phyloP scores from a whole-genome alignment of 2,888 invertebrate species.

The Ctenicera cuprea region DNA sequence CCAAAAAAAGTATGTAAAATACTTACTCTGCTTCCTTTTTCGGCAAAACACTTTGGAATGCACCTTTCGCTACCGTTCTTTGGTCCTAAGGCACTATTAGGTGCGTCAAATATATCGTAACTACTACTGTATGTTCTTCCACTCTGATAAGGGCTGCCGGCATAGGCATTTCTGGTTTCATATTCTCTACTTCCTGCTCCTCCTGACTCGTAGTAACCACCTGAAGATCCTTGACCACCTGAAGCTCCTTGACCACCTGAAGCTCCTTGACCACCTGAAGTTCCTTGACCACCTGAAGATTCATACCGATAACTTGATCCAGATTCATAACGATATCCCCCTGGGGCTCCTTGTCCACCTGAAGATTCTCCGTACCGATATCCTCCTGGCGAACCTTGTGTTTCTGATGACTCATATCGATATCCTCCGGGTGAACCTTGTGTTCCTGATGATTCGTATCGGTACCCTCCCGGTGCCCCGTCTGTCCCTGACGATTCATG shows the following conservation, averaged over 20 bases:
- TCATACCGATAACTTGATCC: neutral
- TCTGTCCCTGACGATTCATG: conserved; percentile 3
- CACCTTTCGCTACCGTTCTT: conserved; percentile 80
- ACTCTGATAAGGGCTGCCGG: conserved; percentile 65
- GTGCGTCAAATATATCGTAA: conserved; percentile 73
- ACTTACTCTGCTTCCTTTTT: conserved; percentile 86
- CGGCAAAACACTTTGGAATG: conserved; percentile 90
- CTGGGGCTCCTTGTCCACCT: neutral
- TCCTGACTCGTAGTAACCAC: conserved; percentile 28
- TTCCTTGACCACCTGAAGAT: conserved; percentile 22
- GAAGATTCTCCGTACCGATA: neutral
- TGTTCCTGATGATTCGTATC: neutral
- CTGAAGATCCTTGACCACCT: conserved; percentile 15
- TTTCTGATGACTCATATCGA: conserved; percentile 1
- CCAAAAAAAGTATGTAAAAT: neutral
- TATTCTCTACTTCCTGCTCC: conserved; percentile 60
- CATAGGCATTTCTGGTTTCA: no score
- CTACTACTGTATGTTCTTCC: conserved; percentile 70
- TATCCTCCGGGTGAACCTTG: conserved; percentile 18
- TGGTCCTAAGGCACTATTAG: conserved; percentile 71
- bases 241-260: conserved; percentile 26
- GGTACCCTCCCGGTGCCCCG: neutral
- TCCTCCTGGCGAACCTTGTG: neutral
- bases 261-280: conserved; percentile 23
- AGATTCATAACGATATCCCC: neutral